phyloP scores from a whole-genome alignment of 2,113 vertebrate genomes.

The Lonchura striata region DNA sequence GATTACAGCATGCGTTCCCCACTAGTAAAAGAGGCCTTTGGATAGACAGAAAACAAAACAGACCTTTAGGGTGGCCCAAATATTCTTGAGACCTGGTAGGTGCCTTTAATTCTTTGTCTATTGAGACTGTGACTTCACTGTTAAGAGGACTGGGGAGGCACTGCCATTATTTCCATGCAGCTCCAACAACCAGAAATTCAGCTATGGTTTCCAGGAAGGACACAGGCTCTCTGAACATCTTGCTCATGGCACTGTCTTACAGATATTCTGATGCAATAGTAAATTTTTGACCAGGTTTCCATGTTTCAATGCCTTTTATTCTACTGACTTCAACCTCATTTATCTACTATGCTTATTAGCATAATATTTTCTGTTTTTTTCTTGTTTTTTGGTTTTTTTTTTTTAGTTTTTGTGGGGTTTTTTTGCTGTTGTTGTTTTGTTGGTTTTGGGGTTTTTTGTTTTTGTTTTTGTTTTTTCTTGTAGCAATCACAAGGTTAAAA shows the following conservation, averaged over 20 bases:
- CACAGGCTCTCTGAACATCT: not conserved
- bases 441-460: not conserved
- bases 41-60: not conserved
- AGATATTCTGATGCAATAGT: not conserved
- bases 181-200: not conserved
- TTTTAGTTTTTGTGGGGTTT: no score
- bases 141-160: not conserved
- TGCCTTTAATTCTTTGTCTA: not conserved
- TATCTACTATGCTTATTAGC: not conserved
- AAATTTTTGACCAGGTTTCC: not conserved
- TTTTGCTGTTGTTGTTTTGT: no score
- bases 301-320: not conserved
- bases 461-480: not conserved
- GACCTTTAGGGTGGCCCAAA: not conserved
- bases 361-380: not conserved
- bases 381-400: not conserved
- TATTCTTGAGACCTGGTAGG: not conserved
- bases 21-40: not conserved
- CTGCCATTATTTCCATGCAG: not conserved
- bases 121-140: not conserved
- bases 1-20: not conserved
- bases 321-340: not conserved
- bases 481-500: not conserved
- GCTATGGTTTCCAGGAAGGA: not conserved
- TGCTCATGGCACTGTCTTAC: not conserved